Evolutionary conservation across 2,797 vertebrate species (phyloP).

Genomic region (Pseudochaenichthys georgianus): DNA sequence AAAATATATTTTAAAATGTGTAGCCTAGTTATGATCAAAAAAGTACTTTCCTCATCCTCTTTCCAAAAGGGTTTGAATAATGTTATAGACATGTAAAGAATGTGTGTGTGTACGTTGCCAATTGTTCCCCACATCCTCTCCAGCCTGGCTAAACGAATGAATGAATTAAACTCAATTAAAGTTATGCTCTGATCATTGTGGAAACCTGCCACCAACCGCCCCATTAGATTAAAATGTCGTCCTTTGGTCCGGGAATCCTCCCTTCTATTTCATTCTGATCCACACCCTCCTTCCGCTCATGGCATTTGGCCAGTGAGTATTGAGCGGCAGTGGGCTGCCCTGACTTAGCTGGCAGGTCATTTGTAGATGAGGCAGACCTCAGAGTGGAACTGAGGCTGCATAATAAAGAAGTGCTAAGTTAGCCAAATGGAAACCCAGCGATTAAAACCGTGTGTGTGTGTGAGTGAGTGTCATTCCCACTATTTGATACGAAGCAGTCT

Average conservation of each 20-base stretch:
- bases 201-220: constrained; percentile 23
- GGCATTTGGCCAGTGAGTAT: constrained; percentile 67
- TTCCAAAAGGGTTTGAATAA: too few relatives aligned
- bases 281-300: constrained; percentile 48
- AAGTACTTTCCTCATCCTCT: too few relatives aligned
- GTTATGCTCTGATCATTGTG: constrained; percentile 19
- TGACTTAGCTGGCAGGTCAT: constrained; percentile 65
- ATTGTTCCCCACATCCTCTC: too few relatives aligned
- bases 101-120: too few relatives aligned
- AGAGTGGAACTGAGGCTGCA: constrained; percentile 52
- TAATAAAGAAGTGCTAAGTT: constrained; percentile 56
- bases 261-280: constrained; percentile 49
- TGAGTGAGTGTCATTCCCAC: constrained; percentile 28
- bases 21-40: too few relatives aligned
- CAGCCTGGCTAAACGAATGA: too few relatives aligned
- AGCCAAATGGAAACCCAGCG: constrained; percentile 52
- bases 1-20: too few relatives aligned
- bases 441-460: constrained; percentile 33
- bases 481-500: constrained; percentile 34
- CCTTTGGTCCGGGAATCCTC: constrained; percentile 56
- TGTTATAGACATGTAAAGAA: too few relatives aligned
- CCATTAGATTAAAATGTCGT: constrained; percentile 33
- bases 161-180: constrained; percentile 10
- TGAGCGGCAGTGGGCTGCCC: constrained; percentile 61
- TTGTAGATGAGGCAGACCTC: constrained; percentile 68